These are phyloP conservation scores for Gila orcuttii DNA, from an alignment of 2,113 vertebrate genomes.

Conservation along the genomic window DNA sequence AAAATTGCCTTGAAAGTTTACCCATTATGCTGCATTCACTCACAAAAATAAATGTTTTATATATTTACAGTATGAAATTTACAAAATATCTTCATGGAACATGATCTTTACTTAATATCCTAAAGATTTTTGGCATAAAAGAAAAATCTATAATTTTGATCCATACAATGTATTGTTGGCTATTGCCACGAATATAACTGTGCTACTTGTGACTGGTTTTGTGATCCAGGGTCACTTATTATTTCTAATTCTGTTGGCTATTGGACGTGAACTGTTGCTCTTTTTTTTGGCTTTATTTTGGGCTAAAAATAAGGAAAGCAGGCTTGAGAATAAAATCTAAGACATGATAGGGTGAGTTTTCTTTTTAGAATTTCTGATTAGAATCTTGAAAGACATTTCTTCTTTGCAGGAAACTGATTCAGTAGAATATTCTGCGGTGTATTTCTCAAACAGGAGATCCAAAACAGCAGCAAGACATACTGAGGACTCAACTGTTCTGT, in stretches of 20 bases:
- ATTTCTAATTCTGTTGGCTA: not conserved
- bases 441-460: not conserved
- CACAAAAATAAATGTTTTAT: no score
- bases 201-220: no score
- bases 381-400: not conserved
- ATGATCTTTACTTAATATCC: no score
- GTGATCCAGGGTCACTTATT: not conserved
- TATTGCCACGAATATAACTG: no score
- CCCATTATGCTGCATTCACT: no score
- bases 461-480: not conserved
- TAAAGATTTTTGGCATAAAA: no score
- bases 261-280: not conserved
- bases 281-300: not conserved
- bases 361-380: not conserved
- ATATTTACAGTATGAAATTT: no score
- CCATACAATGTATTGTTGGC: no score
- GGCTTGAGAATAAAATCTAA: not conserved
- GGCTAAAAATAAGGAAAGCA: not conserved
- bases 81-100: no score
- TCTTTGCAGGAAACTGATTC: slow-evolving; percentile 22
- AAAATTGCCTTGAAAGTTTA: no score
- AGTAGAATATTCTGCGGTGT: slow-evolving; percentile 22
- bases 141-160: no score
- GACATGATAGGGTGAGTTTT: not conserved
- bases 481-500: not conserved